phyloP scores from a whole-genome alignment of 2,113 vertebrate species.

The Philantomba maxwellii region DNA sequence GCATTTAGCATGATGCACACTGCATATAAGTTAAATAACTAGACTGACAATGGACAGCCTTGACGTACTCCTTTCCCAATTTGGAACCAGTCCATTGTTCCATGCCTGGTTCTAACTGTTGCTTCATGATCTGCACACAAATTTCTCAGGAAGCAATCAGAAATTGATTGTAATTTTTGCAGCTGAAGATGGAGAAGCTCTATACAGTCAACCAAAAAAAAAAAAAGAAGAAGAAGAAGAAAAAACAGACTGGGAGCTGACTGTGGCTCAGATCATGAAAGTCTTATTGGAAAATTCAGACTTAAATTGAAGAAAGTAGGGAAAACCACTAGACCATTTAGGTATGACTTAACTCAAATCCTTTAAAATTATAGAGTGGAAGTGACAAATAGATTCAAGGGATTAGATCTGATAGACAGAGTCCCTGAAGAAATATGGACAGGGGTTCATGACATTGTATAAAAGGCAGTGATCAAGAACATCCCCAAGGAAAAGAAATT shows the following conservation, averaged over 20 bases:
- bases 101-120: background rate
- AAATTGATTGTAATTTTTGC: background rate
- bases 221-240: fast-evolving
- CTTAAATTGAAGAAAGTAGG: background rate
- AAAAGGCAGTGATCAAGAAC: background rate
- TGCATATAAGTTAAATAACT: background rate
- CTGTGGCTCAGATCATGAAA: background rate
- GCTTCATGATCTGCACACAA: background rate
- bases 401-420: background rate
- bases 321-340: background rate
- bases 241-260: fast-evolving
- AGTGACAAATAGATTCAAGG: background rate
- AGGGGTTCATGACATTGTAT: background rate
- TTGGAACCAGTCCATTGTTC: background rate
- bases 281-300: background rate
- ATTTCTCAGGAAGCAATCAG: background rate
- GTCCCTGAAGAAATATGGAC: background rate
- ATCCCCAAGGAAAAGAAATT: background rate
- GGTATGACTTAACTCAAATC: background rate
- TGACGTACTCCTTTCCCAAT: background rate
- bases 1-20: background rate
- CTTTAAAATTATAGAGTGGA: background rate
- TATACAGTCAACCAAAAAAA: fast-evolving
- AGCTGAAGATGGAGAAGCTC: background rate
- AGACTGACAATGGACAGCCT: background rate